A percentile compares a stretch with the other conserved stretches of the same genome.
phyloP scores from a whole-genome alignment of 2,113 vertebrate species.

The Zingel zingel region DNA sequence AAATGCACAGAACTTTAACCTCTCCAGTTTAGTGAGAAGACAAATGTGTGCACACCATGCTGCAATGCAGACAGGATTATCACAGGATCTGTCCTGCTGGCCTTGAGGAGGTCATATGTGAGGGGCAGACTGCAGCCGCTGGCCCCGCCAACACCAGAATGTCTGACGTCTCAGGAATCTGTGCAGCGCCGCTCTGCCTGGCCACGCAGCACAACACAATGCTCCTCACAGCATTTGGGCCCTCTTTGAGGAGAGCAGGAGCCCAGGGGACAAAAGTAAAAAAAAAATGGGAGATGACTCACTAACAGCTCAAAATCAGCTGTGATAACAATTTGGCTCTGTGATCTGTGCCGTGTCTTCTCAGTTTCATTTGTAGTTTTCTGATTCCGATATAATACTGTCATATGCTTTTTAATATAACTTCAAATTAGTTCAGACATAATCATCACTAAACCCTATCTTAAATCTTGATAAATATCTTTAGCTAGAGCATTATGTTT shows the following conservation, averaged over 20 bases:
- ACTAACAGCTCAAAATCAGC: neutral
- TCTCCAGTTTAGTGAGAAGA: slow-evolving; percentile 36
- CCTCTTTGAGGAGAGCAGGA: slow-evolving; percentile 9
- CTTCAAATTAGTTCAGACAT: neutral
- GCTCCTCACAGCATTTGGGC: slow-evolving; percentile 26
- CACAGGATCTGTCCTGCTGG: slow-evolving; percentile 75
- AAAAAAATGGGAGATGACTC: neutral
- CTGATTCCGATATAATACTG: neutral
- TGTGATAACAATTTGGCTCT: neutral
- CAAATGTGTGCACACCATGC: slow-evolving; percentile 41
- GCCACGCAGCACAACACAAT: slow-evolving; percentile 54
- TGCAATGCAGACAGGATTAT: slow-evolving; percentile 74
- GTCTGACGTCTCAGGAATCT: slow-evolving; percentile 77
- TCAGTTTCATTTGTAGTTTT: neutral
- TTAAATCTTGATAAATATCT: slow-evolving; percentile 5
- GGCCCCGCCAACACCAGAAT: slow-evolving; percentile 67
- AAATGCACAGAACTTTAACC: slow-evolving; percentile 30
- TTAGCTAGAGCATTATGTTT: neutral
- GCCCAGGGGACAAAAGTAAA: neutral
- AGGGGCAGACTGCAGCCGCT: slow-evolving; percentile 53
- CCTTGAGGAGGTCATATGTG: slow-evolving; percentile 71
- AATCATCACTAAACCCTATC: neutral
- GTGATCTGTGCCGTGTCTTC: neutral
- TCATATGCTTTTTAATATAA: neutral
- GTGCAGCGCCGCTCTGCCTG: slow-evolving; percentile 54